Percentiles rank a stretch among this genome's conserved stretches.
phyloP scores from a whole-genome alignment of 2,888 invertebrate species.

The Latheticus oryzae region DNA sequence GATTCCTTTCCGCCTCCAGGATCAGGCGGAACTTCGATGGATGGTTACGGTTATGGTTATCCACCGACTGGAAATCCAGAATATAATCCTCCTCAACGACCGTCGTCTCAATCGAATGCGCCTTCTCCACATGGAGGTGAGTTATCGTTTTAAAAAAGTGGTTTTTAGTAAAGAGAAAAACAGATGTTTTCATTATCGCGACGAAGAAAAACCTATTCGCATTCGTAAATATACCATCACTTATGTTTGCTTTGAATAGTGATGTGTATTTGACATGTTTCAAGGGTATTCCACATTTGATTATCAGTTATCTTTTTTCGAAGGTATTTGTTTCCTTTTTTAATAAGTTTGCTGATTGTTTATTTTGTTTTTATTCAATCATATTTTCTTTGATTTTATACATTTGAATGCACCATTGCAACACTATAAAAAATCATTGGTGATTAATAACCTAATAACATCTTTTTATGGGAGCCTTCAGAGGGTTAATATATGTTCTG shows the following conservation, averaged over 20 bases:
- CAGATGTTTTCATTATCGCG: not conserved
- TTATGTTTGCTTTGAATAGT: slow-evolving; percentile 7
- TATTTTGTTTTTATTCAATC: no score
- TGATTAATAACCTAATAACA: no score
- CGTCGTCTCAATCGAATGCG: slow-evolving; percentile 75
- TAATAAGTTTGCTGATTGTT: no score
- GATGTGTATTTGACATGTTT: slow-evolving; percentile 28
- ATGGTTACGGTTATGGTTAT: slow-evolving; percentile 79
- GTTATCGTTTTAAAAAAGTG: slow-evolving; percentile 46
- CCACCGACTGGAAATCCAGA: slow-evolving; percentile 70
- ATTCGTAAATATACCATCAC: no score
- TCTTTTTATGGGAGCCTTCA: slow-evolving; percentile 11
- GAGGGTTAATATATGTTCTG: slow-evolving; percentile 7
- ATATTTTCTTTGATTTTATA: no score
- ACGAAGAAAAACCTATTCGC: no score
- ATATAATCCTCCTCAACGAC: slow-evolving; percentile 78
- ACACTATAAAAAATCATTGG: no score
- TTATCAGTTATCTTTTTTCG: slow-evolving; percentile 24
- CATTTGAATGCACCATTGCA: no score
- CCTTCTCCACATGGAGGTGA: slow-evolving; percentile 75
- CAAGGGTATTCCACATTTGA: slow-evolving; percentile 9
- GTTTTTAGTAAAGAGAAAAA: not conserved
- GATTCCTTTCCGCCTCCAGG: slow-evolving; percentile 87
- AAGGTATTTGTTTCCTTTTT: slow-evolving; percentile 34
- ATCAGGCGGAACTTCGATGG: slow-evolving; percentile 80